phyloP scores from a whole-genome alignment of 2,113 vertebrate species.

The Carassius auratus region DNA sequence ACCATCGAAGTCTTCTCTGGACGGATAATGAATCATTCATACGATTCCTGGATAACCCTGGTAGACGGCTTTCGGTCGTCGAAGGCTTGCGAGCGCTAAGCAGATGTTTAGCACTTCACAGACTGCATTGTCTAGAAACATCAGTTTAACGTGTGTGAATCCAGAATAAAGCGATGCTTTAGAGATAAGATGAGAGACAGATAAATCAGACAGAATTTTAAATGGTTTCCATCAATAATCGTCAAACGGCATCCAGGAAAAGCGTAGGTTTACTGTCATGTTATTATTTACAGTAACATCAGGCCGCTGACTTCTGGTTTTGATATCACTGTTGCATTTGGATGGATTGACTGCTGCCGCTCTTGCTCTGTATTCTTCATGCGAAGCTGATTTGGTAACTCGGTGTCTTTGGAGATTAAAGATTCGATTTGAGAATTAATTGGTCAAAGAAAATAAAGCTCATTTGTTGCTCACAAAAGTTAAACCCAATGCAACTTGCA shows the following conservation, averaged over 20 bases:
- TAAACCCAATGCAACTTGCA: no score
- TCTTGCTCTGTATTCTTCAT: neutral
- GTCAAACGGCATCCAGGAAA: neutral
- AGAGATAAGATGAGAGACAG: neutral
- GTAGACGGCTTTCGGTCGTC: neutral
- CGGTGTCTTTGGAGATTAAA: neutral
- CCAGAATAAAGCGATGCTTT: neutral
- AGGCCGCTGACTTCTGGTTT: neutral
- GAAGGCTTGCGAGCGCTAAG: neutral
- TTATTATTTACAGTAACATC: neutral
- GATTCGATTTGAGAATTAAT: neutral
- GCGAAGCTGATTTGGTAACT: neutral
- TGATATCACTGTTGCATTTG: neutral
- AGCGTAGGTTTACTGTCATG: neutral
- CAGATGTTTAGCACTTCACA: slow-evolving; percentile 8
- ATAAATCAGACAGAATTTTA: neutral
- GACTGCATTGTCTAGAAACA: neutral
- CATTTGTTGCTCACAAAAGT: no score
- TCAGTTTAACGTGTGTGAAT: neutral
- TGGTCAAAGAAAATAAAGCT: no score
- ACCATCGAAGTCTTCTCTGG: neutral
- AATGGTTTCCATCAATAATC: neutral
- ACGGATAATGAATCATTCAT: neutral
- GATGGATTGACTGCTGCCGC: neutral
- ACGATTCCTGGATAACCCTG: neutral